Conservation (phyloP, 2,888 invertebrate genomes). For the Dicranocentrus wangi region DNA sequence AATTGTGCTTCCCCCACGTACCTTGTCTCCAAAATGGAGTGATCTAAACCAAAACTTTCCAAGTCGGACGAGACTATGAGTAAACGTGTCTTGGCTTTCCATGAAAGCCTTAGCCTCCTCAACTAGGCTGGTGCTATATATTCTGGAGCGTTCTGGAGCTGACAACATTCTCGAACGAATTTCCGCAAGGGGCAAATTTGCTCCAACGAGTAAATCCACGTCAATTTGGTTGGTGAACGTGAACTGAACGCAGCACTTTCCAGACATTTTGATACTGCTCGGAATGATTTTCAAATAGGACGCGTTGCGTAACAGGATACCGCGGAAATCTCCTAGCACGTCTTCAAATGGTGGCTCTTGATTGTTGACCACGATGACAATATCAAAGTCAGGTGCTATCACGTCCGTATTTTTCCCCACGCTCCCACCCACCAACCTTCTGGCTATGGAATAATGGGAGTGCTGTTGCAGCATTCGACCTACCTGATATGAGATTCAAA, state of each 20-base stretch:
- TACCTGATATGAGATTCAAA: constrained; percentile 2
- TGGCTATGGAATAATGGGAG: neutral
- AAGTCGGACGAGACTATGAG: neutral
- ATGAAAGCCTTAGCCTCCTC: neutral
- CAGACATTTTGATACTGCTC: neutral
- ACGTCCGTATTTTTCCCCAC: constrained; percentile 43
- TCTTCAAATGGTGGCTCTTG: constrained; percentile 11
- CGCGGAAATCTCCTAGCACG: constrained; percentile 11
- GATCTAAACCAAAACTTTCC: constrained; percentile 18
- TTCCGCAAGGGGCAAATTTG: neutral
- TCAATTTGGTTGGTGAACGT: neutral
- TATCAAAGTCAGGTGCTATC: constrained; percentile 29
- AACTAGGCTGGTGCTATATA: neutral
- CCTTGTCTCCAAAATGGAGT: neutral
- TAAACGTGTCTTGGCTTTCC: neutral
- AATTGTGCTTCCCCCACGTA: neutral
- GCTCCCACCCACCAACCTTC: constrained; percentile 3
- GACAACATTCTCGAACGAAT: neutral
- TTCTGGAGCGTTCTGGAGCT: neutral
- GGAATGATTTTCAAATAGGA: neutral
- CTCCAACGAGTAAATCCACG: neutral
- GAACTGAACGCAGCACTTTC: neutral
- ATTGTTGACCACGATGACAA: constrained; percentile 17
- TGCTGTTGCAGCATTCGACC: neutral
- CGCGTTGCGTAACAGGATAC: neutral